Evolutionary conservation across 2,113 vertebrate species (phyloP), one percentile per base, ranked within the genome.

Genomic region (Aspidoscelis tigris): DNA sequence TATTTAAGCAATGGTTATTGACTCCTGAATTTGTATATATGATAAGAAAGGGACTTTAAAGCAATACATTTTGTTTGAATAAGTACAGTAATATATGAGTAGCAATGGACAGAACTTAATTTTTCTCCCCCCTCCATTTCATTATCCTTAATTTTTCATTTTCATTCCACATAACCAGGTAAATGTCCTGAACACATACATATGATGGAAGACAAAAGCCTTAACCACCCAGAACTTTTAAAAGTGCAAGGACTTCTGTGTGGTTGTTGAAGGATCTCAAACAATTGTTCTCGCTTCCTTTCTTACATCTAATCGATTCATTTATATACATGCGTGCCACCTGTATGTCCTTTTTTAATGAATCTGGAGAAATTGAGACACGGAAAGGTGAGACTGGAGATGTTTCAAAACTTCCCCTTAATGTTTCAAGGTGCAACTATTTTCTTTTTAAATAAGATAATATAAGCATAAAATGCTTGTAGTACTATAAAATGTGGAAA

Each of bases 281-380:
- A 75, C 22, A 82, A 77, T 65, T 2, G 84, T 91, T 94, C 92
- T 87, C 88, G 87, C 65, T 18, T 83, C 8, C 22, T 86, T 91
- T 74, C 58, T 2, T 18, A 61, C 4, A 61, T 61, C 4, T 18
- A 61, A 3, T 50, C 85, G 18, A 21, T 33, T 76, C 12, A 21
- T 44, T 77, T 3, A 26, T 11, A 64, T 24, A 69, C 73, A 88
- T 18, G 12, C 55, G 5, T 53, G 24, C 80, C 87, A 72, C 44
- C 71, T 76, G 18, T 0, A 26, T 14, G 4, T 0, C 65, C 43
- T 5, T 61, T 74, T 73, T 75, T 80, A 8, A 50, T 84, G 84
- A 87, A 86, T 91, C 58, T 74, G 14, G n/a, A 80, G 16, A 82
- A 58, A 82, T 70, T 83, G 65, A 87, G 11, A 50, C 72, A 72